Base-by-base conservation (phyloP, 2,113 vertebrate species). In the Pygathrix nemaeus region DNA sequence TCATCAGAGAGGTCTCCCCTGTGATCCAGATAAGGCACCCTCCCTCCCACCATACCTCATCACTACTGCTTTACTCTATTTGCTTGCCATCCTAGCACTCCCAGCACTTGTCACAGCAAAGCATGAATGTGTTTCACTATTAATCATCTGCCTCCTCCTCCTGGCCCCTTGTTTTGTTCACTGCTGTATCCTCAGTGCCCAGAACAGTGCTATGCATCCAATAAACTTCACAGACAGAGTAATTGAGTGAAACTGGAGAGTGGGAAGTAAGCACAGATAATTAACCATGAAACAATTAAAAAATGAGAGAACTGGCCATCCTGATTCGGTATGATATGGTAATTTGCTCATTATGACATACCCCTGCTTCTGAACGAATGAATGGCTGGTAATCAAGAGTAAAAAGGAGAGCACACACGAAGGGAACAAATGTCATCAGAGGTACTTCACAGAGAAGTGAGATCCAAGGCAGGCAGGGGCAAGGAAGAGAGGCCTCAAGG, bases 281-380 rank as follows among this genome's bases (percentile, higher is more conserved):
- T 30, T 87, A 81, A 75, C 79, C 38, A 75, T 17, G 52, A 93
- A 82, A 93, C 25, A 55, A 94, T 32, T 83, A 6, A 87, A 92
- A 90, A 73, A 78, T 66, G 75, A 95, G 79, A 88, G 75, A 93
- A 81, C 50, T 84, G 43, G 43, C 68, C 87, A 87, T 80, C 20
- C n/a, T 50, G 45, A 76, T 87, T 55, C 78, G 6, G 38, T 55
- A 32, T 0, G 0, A 83, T 59, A 93, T 59, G 32, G 84, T 40
- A 50, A 55, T 64, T 11, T 70, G 87, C 92, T 93, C 84, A 88
- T 38, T 88, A 68, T 48, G 45, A 84, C 90, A 23, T 35, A 88
- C 14, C 48, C 78, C 2, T 85, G 79, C 38, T 90, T 90, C 90
- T 79, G 86, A 92, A 64, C 11, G 13, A 64, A 52, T 7, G 30